Evolutionary conservation across 2,888 invertebrate genomes (phyloP), one percentile per base, ranked within the genome.

Genomic region (Halictus ligatus): DNA sequence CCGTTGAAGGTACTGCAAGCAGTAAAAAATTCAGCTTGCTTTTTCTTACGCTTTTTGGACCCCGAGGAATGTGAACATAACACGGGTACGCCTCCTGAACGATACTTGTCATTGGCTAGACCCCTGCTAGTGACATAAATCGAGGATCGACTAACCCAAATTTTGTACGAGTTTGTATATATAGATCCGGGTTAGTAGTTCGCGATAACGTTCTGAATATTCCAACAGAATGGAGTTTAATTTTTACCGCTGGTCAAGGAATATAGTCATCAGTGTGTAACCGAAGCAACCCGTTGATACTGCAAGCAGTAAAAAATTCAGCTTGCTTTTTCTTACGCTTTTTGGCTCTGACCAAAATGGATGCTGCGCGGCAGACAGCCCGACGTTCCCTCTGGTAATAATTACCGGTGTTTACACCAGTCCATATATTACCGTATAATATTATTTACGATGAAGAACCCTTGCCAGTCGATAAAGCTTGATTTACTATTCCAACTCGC

Each of bases 321-420:
- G 64, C 18, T 73, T 81, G 81, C 74, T 48, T 73, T 80, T 81
- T 13, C 67, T 69, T 80, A 50, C 29, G 54, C 21, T 64, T 64
- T 29, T 64, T 73, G 78, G 85, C 82, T 60, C 50, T 58, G 58
- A 54, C 60, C 74, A 80, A 54, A 69, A 88, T 69, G 74, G 54
- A 69, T 75, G 79, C 46, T 43, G 50, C 48, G 40, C 2, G 1
- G 25, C 35, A 25, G 15, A 69, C 54, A 50, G 60, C 6, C 50
- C 60, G 73, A 60, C 67, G 64, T 80, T 71, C 75, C 73, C 81
- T 75, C 80, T 73, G 83, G 82, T 85, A 81, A 88, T 89, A 92
- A 91, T 92, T 91, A 91, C 88, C 90, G 86, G 92, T 91, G 90
- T 90, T 92, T 90, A 91, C 87, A 88, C 81, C 85, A 75, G 85